phyloP scores from a whole-genome alignment of 2,797 vertebrate genomes.

The Alfaro cultratus region DNA sequence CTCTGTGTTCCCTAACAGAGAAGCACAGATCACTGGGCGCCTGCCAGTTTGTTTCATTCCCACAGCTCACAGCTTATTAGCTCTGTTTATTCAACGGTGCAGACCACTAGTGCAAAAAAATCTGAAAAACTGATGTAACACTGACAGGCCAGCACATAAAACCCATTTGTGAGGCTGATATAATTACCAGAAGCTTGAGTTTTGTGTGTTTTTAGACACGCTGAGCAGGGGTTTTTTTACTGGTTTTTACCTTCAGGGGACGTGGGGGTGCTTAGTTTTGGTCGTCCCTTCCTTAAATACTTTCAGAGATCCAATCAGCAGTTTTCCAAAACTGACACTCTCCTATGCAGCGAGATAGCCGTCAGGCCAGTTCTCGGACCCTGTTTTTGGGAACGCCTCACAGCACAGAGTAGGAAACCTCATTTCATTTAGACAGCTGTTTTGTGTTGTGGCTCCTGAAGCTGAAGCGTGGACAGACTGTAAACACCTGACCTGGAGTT shows the following conservation, averaged over 20 bases:
- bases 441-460: neutral
- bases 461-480: slow-evolving; percentile 6
- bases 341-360: slow-evolving; percentile 32
- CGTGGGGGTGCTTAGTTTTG: slow-evolving; percentile 63
- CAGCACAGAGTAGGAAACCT: neutral
- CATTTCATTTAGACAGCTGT: slow-evolving; percentile 1
- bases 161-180: neutral
- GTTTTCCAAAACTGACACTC: slow-evolving; percentile 29
- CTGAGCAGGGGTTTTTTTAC: slow-evolving; percentile 40
- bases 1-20: slow-evolving; percentile 25
- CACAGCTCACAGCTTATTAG: slow-evolving; percentile 28
- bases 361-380: slow-evolving; percentile 65
- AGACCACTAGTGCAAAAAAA: slow-evolving; percentile 1
- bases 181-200: neutral
- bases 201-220: neutral
- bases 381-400: slow-evolving; percentile 8
- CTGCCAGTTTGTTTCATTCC: slow-evolving; percentile 24
- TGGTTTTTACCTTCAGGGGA: slow-evolving; percentile 40
- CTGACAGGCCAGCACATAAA: neutral
- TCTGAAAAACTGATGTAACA: neutral
- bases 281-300: slow-evolving; percentile 26
- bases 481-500: slow-evolving; percentile 2
- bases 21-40: slow-evolving; percentile 7
- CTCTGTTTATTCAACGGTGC: slow-evolving; percentile 11
- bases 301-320: slow-evolving; percentile 27